A percentile compares a stretch with the other conserved stretches of the same genome.
These are phyloP conservation scores for Tiphia femorata DNA, from an alignment of 2,888 invertebrate genomes.

Conservation along the genomic window DNA sequence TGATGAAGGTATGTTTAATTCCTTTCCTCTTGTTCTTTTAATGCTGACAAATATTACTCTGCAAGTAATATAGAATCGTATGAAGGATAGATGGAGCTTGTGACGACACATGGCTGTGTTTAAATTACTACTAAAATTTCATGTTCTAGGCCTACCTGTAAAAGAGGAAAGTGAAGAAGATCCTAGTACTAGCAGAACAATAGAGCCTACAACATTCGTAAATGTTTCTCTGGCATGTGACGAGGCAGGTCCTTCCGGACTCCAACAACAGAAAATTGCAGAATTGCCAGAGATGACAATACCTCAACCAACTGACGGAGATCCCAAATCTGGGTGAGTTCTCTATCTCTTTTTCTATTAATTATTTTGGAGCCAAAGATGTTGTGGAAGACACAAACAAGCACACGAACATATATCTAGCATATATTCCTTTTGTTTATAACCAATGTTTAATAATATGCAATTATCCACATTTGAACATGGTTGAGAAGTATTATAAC, in stretches of 20 bases:
- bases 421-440: constrained; percentile 9
- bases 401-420: constrained; percentile 22
- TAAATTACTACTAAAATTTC: constrained; percentile 1
- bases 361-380: constrained; percentile 58
- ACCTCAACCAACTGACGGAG: constrained; percentile 56
- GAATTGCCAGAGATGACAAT: constrained; percentile 63
- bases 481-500: too few species aligned
- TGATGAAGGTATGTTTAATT: constrained; percentile 55
- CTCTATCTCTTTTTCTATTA: constrained; percentile 43
- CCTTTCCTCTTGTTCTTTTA: neutral
- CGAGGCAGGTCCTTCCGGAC: constrained; percentile 67
- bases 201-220: constrained; percentile 65
- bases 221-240: constrained; percentile 65
- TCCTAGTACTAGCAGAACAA: constrained; percentile 52
- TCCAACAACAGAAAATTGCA: constrained; percentile 65
- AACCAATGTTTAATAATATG: neutral
- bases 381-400: constrained; percentile 64
- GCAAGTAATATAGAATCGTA: neutral
- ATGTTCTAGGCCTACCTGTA: constrained; percentile 58
- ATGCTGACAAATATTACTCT: too few species aligned
- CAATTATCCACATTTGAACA: too few species aligned
- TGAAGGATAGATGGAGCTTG: neutral
- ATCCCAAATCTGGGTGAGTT: constrained; percentile 68
- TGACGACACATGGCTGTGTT: neutral
- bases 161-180: constrained; percentile 66